Evolutionary conservation across 1,140 invertebrate genomes (phyloP), one percentile per base, ranked within the genome.

Genomic region (Macrosteles quadrilineatus): DNA sequence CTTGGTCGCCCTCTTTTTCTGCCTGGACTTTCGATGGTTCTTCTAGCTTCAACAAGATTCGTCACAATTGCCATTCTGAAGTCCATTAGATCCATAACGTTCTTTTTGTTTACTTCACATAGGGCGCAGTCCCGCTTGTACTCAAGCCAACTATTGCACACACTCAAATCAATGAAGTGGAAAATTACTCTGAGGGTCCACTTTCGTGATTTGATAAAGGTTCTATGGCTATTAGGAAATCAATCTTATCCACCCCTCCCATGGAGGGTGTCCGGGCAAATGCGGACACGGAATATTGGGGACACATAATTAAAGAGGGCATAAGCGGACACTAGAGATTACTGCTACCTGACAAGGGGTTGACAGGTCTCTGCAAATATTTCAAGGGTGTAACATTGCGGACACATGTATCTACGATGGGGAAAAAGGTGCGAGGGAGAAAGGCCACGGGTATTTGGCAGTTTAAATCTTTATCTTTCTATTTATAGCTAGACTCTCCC

Each of bases 171-270:
- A 27, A 72, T 21, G 0, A 65, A 1, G 47, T 73, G 72, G 1
- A 21, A 43, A 25, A 73, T 50, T n/a, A 73, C 23, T 29, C 67
- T 55, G 1, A 73, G 14, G 2, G 72, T 73, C 72, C 67, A 64
- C 57, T 73, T 73, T 23, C 62, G 14, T 6, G 71, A 73, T 2
- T 47, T 12, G 3, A 72, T 71, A 55, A 71, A 72, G 40, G 43
- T 70, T 62, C 71, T 2, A 67, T 23, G 19, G 73, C 71, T 25
- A 76, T 74, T 11, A 76, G 50, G n/a, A 71, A 68, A 23, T 76
- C 77, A 27, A 72, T 82, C 80, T 45, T 81, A 76, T 25, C 81
- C 79, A n/a, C n/a, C n/a, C n/a, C n/a, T n/a, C n/a, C n/a, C n/a
- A n/a, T n/a, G n/a, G n/a, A n/a, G n/a, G n/a, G n/a, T n/a, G n/a